Base-by-base conservation (phyloP, 2,888 invertebrate species). In the Pristionchus exspectatus region DNA sequence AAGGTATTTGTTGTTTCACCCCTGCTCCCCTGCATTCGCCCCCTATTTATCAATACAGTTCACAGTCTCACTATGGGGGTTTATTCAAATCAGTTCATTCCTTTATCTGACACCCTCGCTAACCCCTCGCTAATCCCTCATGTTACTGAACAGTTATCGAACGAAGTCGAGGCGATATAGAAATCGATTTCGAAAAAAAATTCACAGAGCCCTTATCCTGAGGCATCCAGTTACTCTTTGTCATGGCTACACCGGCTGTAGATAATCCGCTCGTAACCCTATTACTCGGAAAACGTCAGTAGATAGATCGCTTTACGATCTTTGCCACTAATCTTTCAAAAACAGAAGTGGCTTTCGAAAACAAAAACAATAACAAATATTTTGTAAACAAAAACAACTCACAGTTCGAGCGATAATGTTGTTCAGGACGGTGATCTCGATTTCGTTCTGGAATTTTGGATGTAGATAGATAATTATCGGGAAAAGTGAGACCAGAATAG, bases 361-460 rank as follows among this genome's bases (percentile, higher is more conserved):
- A 44, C 44, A 44, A 50, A 50, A 50, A 16, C 72, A 18, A 77
- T 21, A 38, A 77, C 38, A 44, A 38, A 21, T 16, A 1, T 33
- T 30, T 50, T 38, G 30, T 56, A 84, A 54, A 77, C 27, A n/a
- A 86, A 21, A 38, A 44, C 27, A 81, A 89, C 91, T 89, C 63
- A 94, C 94, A 72, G 94, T 93, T 92, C 94, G 90, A 0, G 93
- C 92, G 18, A 94, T 77, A n/a, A 92, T 92, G 87, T 94, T 94
- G 86, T 92, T 93, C 18, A 93, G 92, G 90, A 93, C 87, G 10
- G 93, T 92, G 87, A 92, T 92, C 90, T 94, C 93, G 59, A 94
- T 85, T 87, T 94, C 94, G 87, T 93, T 93, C 91, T 93, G 88
- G 88, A 92, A 92, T 2, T 50, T 30, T 12, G 5, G n/a, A 16